These are phyloP conservation scores for Genyomyrus donnyi DNA, from an alignment of 2,113 vertebrate species.

Conservation along the genomic window DNA sequence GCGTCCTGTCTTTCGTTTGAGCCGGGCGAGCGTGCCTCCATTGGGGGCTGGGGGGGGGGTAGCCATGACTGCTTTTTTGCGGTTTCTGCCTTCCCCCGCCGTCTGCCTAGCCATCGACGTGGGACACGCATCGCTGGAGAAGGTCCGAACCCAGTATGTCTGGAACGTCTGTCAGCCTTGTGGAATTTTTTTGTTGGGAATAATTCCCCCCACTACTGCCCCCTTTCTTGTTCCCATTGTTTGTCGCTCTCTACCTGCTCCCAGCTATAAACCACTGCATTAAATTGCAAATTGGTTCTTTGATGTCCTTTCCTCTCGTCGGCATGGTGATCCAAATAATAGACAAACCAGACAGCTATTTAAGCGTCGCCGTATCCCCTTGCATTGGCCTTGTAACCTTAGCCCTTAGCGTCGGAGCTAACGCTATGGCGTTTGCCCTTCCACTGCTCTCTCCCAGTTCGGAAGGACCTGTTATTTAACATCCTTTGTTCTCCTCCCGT, in stretches of 20 bases:
- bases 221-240: conserved; percentile 42
- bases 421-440: conserved; percentile 15
- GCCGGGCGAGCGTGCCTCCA: not conserved
- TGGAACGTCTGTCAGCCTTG: conserved; percentile 42
- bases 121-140: conserved; percentile 19
- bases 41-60: not conserved
- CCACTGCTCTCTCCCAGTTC: conserved; percentile 9
- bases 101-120: conserved; percentile 34
- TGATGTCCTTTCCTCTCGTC: conserved; percentile 48
- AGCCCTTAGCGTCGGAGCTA: not conserved
- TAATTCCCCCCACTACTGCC: conserved; percentile 34
- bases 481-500: conserved; percentile 45
- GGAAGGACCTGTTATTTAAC: conserved; percentile 21
- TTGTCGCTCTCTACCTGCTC: conserved; percentile 47
- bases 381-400: conserved; percentile 2
- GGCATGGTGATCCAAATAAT: conserved; percentile 33
- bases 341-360: conserved; percentile 49
- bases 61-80: conserved; percentile 14
- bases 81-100: conserved; percentile 32
- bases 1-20: not conserved
- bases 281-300: conserved; percentile 55
- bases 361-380: conserved; percentile 27
- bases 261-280: conserved; percentile 48
- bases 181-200: conserved; percentile 47
- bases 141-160: conserved; percentile 33